A percentile compares a stretch with the other conserved stretches of the same genome.
phyloP scores from a whole-genome alignment of 2,797 vertebrate species.

The Neostethus bicornis region DNA sequence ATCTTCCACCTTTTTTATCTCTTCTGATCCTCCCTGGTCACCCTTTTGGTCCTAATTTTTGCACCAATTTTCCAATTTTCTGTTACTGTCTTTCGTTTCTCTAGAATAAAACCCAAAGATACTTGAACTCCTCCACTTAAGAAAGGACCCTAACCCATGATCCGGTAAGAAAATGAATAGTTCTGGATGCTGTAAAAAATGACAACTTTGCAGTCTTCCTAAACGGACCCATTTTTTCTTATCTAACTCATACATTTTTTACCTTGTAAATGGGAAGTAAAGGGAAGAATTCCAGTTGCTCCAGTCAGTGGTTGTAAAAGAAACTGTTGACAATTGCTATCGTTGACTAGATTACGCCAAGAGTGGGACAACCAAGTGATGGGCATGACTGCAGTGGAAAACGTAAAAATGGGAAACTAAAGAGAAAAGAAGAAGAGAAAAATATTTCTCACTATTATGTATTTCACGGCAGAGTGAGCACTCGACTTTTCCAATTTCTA shows the following conservation, averaged over 20 bases:
- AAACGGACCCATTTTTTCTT: neutral
- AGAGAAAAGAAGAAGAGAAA: slow-evolving; percentile 12
- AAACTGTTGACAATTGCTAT: neutral
- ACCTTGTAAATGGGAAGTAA: neutral
- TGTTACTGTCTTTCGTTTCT: no score
- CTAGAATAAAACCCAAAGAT: no score
- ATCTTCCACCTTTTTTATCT: no score
- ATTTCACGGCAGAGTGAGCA: slow-evolving; percentile 51
- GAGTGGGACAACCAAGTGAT: neutral
- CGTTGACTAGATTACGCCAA: slow-evolving; percentile 7
- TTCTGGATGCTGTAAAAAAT: no score
- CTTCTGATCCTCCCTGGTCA: no score
- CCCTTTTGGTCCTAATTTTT: no score
- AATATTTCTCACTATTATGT: slow-evolving; percentile 49
- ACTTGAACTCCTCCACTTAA: no score
- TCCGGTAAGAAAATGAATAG: no score
- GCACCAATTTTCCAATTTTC: no score
- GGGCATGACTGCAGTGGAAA: slow-evolving; percentile 6
- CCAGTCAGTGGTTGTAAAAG: slow-evolving; percentile 10
- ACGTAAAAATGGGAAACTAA: slow-evolving; percentile 16
- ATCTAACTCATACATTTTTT: neutral
- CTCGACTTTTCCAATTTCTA: slow-evolving; percentile 63
- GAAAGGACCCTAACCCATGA: no score
- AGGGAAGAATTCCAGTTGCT: neutral
- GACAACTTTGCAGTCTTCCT: no score